A percentile compares a stretch with the other conserved stretches of the same genome.
Conservation (phyloP, 2,888 invertebrate species). For the Troides oblongomaculatus region DNA sequence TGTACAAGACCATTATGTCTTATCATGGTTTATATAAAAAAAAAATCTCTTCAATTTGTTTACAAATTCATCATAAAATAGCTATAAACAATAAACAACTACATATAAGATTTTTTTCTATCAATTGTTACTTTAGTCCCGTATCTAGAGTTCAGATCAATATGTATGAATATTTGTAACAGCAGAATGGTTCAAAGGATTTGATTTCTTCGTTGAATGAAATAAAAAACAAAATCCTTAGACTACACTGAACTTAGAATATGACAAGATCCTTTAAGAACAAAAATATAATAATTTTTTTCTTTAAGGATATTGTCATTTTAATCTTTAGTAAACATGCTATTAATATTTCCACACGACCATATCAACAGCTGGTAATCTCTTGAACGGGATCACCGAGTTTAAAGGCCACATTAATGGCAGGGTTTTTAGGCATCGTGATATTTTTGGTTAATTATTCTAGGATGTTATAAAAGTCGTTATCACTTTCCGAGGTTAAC, state of each 20-base stretch:
- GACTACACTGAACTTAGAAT: too few relatives aligned
- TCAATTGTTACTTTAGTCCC: too few relatives aligned
- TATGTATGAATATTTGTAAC: too few relatives aligned
- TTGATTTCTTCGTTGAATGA: too few relatives aligned
- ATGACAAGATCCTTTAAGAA: too few relatives aligned
- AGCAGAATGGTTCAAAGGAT: too few relatives aligned
- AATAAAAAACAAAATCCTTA: too few relatives aligned
- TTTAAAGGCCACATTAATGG: slow-evolving; percentile 16
- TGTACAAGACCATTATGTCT: neutral
- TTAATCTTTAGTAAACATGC: neutral
- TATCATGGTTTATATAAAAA: neutral
- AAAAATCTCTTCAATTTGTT: neutral
- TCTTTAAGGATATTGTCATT: too few relatives aligned
- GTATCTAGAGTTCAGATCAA: too few relatives aligned
- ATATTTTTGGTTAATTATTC: slow-evolving; percentile 15
- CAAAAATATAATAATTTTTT: too few relatives aligned
- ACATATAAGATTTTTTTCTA: too few relatives aligned
- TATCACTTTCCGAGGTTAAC: neutral
- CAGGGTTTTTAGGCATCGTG: slow-evolving; percentile 6
- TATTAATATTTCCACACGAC: neutral
- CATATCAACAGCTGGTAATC: neutral
- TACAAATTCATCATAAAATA: neutral
- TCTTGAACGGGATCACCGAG: slow-evolving; percentile 10
- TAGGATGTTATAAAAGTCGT: neutral
- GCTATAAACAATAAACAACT: too few relatives aligned